Evolutionary conservation across 2,797 vertebrate genomes (phyloP), one percentile per base, ranked within the genome.

Genomic region (Thamnophis elegans): DNA sequence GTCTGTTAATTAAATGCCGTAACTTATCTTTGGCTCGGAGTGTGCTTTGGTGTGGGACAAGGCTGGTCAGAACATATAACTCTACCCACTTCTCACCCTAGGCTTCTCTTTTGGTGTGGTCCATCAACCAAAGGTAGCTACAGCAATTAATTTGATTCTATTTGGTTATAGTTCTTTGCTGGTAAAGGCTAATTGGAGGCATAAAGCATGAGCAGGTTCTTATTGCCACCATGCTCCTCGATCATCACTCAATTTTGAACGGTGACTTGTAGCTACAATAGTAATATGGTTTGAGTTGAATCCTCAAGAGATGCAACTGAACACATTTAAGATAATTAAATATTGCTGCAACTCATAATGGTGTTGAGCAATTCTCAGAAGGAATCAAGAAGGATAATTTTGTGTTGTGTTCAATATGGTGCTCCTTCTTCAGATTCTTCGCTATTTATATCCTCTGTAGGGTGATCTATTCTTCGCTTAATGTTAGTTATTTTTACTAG

Each of bases 191-290:
- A 91, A 53, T n/a, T 86, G 6, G 5, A 88, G 25, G 62, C n/a
- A 95, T 96, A 96, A 95, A 96, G 96, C 96, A 88, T 42, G 13
- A 88, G 91, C 90, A 95, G 95, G 95, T 96, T 95, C 94, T 95
- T 96, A 58, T 94, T 90, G 89, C 93, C 91, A 95, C 55, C 28
- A 90, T 94, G 95, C 97, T 92, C 87, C 90, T 95, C 92, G 16
- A 20, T 94, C 91, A 68, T 93, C 96, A 90, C 94, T 95, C 94
- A 94, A 91, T 32, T 91, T 88, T 94, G 96, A 95, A 96, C 91
- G 95, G 87, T 96, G 96, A 95, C 94, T 94, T 88, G 3, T 56
- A 87, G 85, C 4, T 28, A 56, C 85, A 56, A 88, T 32, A 58
- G 3, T 12, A 55, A 55, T 85, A 94, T 94, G 91, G 88, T 94